Conservation (phyloP, 2,113 vertebrate genomes). For the Epinephelus cyanopodus region DNA sequence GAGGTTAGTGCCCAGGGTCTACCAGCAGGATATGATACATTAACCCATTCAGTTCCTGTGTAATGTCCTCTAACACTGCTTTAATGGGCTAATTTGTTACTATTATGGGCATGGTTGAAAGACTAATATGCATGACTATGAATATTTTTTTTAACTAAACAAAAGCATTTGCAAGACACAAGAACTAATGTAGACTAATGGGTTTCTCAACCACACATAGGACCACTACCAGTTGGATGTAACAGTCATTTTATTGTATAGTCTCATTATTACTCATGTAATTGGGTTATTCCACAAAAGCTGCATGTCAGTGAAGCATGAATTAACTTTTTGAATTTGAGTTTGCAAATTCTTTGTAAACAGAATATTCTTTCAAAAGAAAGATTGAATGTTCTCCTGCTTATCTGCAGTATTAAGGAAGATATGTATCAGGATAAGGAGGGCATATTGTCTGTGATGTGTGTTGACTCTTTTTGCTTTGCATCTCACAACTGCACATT, state of each 20-base stretch:
- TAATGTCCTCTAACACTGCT: slow-evolving; percentile 46
- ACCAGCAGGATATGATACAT: slow-evolving; percentile 68
- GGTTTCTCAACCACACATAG: slow-evolving; percentile 11
- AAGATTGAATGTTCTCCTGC: not conserved
- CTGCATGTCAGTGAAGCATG: not conserved
- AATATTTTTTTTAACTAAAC: slow-evolving; percentile 50
- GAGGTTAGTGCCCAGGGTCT: slow-evolving; percentile 54
- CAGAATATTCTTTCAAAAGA: not conserved
- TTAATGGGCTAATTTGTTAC: slow-evolving; percentile 70
- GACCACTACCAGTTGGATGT: not conserved
- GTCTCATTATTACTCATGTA: not conserved
- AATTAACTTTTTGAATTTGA: slow-evolving; percentile 13
- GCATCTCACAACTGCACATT: not conserved
- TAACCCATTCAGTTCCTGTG: slow-evolving; percentile 60
- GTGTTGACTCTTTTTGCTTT: not conserved
- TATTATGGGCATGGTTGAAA: slow-evolving; percentile 59
- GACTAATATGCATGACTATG: slow-evolving; percentile 59
- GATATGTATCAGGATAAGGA: not conserved
- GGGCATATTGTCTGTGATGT: not conserved
- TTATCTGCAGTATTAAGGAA: not conserved
- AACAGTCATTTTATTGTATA: not conserved
- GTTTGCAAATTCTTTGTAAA: not conserved
- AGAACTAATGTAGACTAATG: slow-evolving; percentile 41
- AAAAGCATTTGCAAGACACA: slow-evolving; percentile 29
- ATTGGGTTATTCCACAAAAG: slow-evolving; percentile 27